Conservation (phyloP, 2,888 invertebrate species). For the Troides oblongomaculatus region DNA sequence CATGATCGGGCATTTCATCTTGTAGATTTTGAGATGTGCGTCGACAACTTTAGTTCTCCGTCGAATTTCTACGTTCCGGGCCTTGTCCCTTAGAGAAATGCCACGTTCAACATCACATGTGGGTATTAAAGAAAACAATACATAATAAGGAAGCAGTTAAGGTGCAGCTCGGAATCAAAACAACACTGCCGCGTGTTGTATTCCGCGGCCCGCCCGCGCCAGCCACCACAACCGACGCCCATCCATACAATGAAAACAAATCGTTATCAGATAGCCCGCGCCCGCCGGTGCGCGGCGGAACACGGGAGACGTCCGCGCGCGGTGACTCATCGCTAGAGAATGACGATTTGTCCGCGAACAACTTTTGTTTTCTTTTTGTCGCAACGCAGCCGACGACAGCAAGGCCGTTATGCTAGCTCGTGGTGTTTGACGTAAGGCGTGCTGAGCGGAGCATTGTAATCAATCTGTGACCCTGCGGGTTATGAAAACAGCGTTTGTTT, state of each 20-base stretch:
- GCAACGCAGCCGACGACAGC: slow-evolving; percentile 40
- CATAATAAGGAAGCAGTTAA: not conserved
- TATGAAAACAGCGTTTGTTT: slow-evolving; percentile 40
- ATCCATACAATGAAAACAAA: slow-evolving; percentile 54
- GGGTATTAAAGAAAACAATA: not conserved
- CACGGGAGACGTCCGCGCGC: slow-evolving; percentile 45
- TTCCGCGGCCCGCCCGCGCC: slow-evolving; percentile 15
- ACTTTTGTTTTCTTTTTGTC: slow-evolving; percentile 43
- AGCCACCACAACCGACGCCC: slow-evolving; percentile 33
- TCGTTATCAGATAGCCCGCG: slow-evolving; percentile 58
- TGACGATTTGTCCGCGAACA: slow-evolving; percentile 46
- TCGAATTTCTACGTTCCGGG: too few relatives aligned
- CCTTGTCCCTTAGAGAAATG: too few relatives aligned
- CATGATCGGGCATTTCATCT: too few relatives aligned
- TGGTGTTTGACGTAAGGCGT: slow-evolving; percentile 46
- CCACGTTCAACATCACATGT: not conserved
- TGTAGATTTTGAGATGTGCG: too few relatives aligned
- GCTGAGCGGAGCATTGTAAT: slow-evolving; percentile 47
- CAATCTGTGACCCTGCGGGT: slow-evolving; percentile 42
- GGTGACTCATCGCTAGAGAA: slow-evolving; percentile 57
- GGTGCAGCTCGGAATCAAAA: not conserved
- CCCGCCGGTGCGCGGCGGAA: slow-evolving; percentile 16
- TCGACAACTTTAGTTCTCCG: too few relatives aligned
- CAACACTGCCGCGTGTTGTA: not conserved
- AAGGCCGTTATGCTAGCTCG: slow-evolving; percentile 50